Conservation (phyloP, 2,888 invertebrate species). For the Pristionchus mayeri region DNA sequence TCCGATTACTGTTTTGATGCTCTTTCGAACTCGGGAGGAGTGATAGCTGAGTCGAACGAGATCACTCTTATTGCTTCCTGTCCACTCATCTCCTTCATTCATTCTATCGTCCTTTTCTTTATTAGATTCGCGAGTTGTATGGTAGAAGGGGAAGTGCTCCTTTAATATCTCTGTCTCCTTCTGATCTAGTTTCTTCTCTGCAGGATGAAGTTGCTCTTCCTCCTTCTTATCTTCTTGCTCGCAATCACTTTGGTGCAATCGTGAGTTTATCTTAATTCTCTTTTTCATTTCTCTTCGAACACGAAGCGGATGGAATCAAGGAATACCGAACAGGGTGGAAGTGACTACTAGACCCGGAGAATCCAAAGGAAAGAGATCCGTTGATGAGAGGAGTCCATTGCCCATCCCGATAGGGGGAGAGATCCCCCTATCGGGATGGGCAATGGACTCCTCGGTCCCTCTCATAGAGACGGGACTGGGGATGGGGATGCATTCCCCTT, state of each 20-base stretch:
- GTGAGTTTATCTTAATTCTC: conserved; percentile 2
- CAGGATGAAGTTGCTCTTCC: not conserved
- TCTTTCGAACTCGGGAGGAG: conserved; percentile 31
- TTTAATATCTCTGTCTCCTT: not conserved
- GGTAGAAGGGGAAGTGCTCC: not conserved
- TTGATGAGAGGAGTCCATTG: no score
- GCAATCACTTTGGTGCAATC: not conserved
- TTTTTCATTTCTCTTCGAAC: not conserved
- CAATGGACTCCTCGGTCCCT: not conserved
- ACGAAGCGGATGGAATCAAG: conserved; percentile 15
- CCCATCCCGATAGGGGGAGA: not conserved
- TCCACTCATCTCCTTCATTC: not conserved
- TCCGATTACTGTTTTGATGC: conserved; percentile 3
- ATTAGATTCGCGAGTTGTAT: not conserved
- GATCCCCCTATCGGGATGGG: no score
- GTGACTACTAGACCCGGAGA: not conserved
- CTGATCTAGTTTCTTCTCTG: not conserved
- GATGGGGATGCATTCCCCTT: not conserved
- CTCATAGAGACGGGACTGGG: no score
- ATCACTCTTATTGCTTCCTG: not conserved
- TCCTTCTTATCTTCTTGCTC: not conserved
- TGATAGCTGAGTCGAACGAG: not conserved
- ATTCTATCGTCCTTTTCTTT: conserved; percentile 15
- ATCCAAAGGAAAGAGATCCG: not conserved
- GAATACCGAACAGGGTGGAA: not conserved